Evolutionary conservation across 2,888 invertebrate genomes (phyloP), one percentile per base, ranked within the genome.

Genomic region (Apodemia mormo): DNA sequence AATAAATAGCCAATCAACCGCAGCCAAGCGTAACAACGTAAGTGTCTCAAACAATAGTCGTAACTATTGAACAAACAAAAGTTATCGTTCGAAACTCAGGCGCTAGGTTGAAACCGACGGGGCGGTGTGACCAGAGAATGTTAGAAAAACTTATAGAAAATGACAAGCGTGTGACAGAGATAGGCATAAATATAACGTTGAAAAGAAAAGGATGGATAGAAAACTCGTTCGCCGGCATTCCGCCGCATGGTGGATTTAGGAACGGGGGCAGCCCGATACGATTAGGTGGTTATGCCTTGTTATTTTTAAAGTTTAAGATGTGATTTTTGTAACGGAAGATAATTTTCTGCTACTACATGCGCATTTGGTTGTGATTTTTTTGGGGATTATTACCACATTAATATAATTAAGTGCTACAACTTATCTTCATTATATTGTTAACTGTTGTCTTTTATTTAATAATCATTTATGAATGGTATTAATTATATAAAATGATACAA

Each of bases 121-220:
- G 79, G 78, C 88, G 87, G 88, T 85, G 82, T 81, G 83, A 83
- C 83, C 85, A 82, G 85, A 83, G 89, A 87, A 91, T 90, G 90
- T 91, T 92, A 92, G 93, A 93, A 93, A 93, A 93, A 92, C 91
- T 92, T 91, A 92, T 91, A 92, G 92, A 92, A 92, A 92, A 93
- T 92, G 93, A 93, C 92, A 92, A 90, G 91, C 86, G 81, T 80
- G 85, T 80, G 92, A 93, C 85, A 87, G 83, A 83, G 92, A 92
- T 85, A 81, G 91, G 79, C 80, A 84, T 78, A 88, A 79, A 77
- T 80, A 80, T 80, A 81, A 83, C 84, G 83, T 89, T 88, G 83
- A 86, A 81, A 82, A 81, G 90, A 92, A 82, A 82, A 81, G 82
- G 93, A 93, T 84, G 83, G 90, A 87, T 86, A 88, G 85, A 87